These are phyloP conservation scores for Gambelia wislizenii DNA, from an alignment of 2,797 vertebrate species.

Conservation along the genomic window DNA sequence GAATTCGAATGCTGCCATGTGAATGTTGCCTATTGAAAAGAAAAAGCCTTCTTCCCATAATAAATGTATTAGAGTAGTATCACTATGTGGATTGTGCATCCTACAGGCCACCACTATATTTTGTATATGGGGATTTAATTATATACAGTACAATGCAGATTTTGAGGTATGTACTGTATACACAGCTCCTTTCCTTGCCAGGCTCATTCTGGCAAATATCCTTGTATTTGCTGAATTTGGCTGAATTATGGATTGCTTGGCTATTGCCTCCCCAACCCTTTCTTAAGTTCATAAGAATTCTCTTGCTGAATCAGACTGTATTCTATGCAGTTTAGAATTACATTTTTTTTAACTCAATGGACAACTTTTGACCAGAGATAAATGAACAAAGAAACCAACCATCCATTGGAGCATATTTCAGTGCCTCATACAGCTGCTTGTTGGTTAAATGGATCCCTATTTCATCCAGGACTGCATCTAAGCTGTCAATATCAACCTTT, in stretches of 20 bases:
- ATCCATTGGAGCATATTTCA: conserved; percentile 36
- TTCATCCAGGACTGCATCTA: conserved; percentile 34
- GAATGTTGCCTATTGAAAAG: not conserved
- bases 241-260: not conserved
- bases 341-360: too few relatives aligned
- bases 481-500: conserved; percentile 25
- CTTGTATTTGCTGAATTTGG: too few relatives aligned
- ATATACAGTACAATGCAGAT: not conserved
- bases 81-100: not conserved
- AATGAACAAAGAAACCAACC: conserved; percentile 41
- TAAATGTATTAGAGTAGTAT: too few relatives aligned
- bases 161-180: not conserved
- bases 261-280: not conserved
- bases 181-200: not conserved
- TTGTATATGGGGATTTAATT: not conserved
- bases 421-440: conserved; percentile 29
- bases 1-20: not conserved
- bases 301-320: not conserved
- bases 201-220: not conserved
- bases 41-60: not conserved
- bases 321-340: not conserved
- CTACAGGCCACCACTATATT: not conserved
- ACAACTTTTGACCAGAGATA: not conserved
- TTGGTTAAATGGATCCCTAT: conserved; percentile 51
- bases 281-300: not conserved